A percentile compares a stretch with the other conserved stretches of the same genome.
These are phyloP conservation scores for Ischnus inquisitorius DNA, from an alignment of 2,888 invertebrate species.

Conservation along the genomic window DNA sequence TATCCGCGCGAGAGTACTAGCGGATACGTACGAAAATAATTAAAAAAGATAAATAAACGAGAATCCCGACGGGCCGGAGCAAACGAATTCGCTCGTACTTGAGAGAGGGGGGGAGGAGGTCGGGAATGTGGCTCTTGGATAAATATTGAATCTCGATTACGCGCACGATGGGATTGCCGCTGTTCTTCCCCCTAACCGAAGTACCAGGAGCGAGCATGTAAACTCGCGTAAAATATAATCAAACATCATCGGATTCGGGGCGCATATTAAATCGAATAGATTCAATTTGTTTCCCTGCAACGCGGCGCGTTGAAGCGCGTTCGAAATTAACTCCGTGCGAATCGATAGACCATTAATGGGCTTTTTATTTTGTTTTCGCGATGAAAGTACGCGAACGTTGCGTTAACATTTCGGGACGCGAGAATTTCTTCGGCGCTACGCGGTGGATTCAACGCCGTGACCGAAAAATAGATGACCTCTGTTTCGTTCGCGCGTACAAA, in stretches of 20 bases:
- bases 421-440: no score
- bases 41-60: background rate
- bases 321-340: no score
- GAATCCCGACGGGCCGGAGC: background rate
- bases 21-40: background rate
- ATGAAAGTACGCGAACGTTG: no score
- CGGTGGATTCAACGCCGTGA: no score
- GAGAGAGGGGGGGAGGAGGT: background rate
- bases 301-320: no score
- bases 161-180: background rate
- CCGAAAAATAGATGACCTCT: background rate
- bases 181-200: background rate
- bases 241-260: background rate
- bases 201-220: background rate
- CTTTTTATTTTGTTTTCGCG: no score
- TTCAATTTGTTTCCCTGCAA: background rate
- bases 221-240: background rate
- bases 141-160: constrained; percentile 32
- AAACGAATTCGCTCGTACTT: background rate
- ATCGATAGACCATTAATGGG: no score
- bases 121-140: constrained; percentile 15
- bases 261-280: background rate
- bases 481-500: background rate
- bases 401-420: no score
- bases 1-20: background rate